Conservation (phyloP, 2,797 vertebrate species). For the Pogoniulus pusillus region DNA sequence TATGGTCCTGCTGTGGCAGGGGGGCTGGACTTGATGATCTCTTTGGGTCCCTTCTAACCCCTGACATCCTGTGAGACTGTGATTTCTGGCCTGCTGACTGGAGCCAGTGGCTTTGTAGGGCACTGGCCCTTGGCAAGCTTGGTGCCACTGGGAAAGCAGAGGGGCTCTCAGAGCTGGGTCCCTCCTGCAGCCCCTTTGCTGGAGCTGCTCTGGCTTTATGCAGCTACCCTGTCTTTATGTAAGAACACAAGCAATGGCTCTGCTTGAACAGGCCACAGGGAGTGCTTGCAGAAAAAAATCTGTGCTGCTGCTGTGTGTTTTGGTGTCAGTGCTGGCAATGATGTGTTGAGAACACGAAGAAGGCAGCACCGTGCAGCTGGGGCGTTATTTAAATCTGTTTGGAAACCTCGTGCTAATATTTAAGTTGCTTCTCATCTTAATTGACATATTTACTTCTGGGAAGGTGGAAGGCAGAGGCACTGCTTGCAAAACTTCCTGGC, state of each 20-base stretch:
- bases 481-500: not conserved
- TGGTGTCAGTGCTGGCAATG: not conserved
- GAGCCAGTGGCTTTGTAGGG: not conserved
- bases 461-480: not conserved
- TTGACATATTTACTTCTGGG: not conserved
- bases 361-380: not conserved
- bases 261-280: rapidly evolving
- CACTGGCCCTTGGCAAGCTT: not conserved
- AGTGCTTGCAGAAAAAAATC: not conserved
- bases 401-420: slow-evolving; percentile 7
- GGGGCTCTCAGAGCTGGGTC: too few relatives aligned
- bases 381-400: not conserved
- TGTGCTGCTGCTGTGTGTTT: not conserved
- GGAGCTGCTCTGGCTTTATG: rapidly evolving
- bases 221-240: rapidly evolving
- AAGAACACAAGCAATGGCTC: rapidly evolving
- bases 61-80: too few relatives aligned
- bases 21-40: too few relatives aligned
- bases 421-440: slow-evolving; percentile 18
- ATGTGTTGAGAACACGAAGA: not conserved
- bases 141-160: not conserved
- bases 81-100: not conserved
- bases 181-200: not conserved
- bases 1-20: too few relatives aligned
- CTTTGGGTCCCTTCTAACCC: too few relatives aligned